Evolutionary conservation across 2,888 invertebrate species (phyloP).

Genomic region (Apotomis turbidana): DNA sequence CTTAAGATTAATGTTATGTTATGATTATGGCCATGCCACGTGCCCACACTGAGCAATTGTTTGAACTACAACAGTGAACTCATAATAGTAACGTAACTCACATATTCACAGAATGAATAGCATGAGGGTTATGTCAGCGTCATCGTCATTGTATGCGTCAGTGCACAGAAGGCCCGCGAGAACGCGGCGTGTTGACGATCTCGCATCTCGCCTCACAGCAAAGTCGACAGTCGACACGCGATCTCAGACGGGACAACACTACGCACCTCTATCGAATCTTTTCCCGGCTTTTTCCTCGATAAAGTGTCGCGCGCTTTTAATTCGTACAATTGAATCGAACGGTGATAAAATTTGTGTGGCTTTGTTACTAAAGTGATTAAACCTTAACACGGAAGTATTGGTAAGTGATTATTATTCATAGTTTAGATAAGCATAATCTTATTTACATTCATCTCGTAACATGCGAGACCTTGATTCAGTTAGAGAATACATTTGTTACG

Average conservation of each 20-base stretch:
- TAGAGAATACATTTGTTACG: conserved; percentile 74
- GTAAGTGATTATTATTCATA: conserved; percentile 23
- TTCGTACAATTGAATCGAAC: neutral
- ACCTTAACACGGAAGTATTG: conserved; percentile 5
- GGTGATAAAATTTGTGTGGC: conserved; percentile 11
- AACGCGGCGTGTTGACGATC: conserved; percentile 26
- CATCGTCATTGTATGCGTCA: conserved; percentile 40
- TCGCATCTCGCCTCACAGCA: conserved; percentile 31
- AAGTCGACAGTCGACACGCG: conserved; percentile 47
- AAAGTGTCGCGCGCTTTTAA: conserved; percentile 10
- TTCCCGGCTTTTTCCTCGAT: conserved; percentile 7
- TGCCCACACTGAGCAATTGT: neutral
- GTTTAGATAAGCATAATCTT: conserved; percentile 31
- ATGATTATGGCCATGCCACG: neutral
- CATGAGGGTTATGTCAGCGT: conserved; percentile 38
- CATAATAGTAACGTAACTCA: conserved; percentile 15
- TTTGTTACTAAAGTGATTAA: conserved; percentile 2
- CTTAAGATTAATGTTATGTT: neutral
- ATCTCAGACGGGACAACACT: conserved; percentile 48
- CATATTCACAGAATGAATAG: conserved; percentile 34
- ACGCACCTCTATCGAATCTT: conserved; percentile 43
- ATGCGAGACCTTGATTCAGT: conserved; percentile 70
- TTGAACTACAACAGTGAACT: neutral
- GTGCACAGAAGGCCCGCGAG: conserved; percentile 28
- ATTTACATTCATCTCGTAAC: conserved; percentile 23